Evolutionary conservation across 2,797 vertebrate species (phyloP).

Genomic region (Lutjanus campechanus): DNA sequence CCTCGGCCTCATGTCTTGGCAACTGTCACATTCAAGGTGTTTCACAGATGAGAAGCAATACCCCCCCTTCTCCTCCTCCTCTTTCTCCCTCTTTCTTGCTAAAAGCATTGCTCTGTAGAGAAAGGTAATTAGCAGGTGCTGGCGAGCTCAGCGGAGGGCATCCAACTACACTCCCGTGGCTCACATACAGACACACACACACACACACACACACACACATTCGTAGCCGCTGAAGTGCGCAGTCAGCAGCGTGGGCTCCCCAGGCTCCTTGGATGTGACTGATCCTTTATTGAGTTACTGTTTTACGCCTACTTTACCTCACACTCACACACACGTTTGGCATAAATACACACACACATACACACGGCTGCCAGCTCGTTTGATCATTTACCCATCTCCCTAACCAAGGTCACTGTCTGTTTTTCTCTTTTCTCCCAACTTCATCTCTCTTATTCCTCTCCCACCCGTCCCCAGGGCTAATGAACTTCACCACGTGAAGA

Average conservation of each 20-base stretch:
- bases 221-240: constrained; percentile 79
- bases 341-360: constrained; percentile 48
- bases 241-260: constrained; percentile 85
- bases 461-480: constrained; percentile 80
- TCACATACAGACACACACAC: constrained; percentile 86
- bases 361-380: constrained; percentile 79
- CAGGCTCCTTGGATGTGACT: constrained; percentile 88
- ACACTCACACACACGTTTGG: constrained; percentile 65
- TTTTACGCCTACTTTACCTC: constrained; percentile 86
- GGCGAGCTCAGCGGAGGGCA: constrained; percentile 87
- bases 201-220: constrained; percentile 53
- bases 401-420: constrained; percentile 87
- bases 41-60: constrained; percentile 97
- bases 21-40: constrained; percentile 99
- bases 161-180: constrained; percentile 89
- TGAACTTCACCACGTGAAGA: constrained; percentile 85
- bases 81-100: constrained; percentile 85
- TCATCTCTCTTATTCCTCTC: constrained; percentile 77
- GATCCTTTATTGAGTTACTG: constrained; percentile 89
- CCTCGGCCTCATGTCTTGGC: constrained; percentile 96
- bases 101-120: constrained; percentile 91
- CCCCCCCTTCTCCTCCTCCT: constrained; percentile 76
- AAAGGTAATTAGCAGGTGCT: constrained; percentile 98
- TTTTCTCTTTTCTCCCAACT: constrained; percentile 82
- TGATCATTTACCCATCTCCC: constrained; percentile 88